phyloP scores from a whole-genome alignment of 1,140 invertebrate genomes.

The Caenorhabditis latens region DNA sequence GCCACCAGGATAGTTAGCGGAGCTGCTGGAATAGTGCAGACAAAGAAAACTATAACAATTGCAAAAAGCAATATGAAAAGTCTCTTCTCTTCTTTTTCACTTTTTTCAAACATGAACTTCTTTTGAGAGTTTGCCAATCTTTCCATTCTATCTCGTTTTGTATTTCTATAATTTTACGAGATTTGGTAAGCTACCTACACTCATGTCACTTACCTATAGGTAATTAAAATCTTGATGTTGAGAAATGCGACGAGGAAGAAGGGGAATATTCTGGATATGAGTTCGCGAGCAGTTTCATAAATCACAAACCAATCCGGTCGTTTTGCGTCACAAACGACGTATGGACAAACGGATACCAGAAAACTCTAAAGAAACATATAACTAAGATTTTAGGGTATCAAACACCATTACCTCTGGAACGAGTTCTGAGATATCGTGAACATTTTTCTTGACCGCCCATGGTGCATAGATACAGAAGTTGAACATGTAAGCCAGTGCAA shows the following conservation, averaged over 20 bases:
- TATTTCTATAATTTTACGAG: slow-evolving; percentile 69
- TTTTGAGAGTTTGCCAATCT: slow-evolving; percentile 73
- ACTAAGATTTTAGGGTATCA: no score
- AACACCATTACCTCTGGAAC: slow-evolving; percentile 63
- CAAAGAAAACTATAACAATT: slow-evolving; percentile 76
- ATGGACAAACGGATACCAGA: slow-evolving; percentile 51
- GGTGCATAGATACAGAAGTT: slow-evolving; percentile 77
- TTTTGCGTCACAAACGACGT: slow-evolving; percentile 59
- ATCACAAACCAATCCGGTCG: slow-evolving; percentile 69
- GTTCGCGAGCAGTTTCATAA: slow-evolving; percentile 75
- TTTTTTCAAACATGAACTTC: slow-evolving; percentile 69
- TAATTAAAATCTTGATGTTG: slow-evolving; percentile 74
- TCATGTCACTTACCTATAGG: slow-evolving; percentile 71
- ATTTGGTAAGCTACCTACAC: no score
- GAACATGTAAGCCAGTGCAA: slow-evolving; percentile 72
- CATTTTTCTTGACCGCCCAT: slow-evolving; percentile 75
- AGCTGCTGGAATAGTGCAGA: slow-evolving; percentile 77
- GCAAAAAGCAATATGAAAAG: slow-evolving; percentile 76
- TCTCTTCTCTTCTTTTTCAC: slow-evolving; percentile 77
- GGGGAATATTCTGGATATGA: slow-evolving; percentile 75
- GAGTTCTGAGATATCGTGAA: slow-evolving; percentile 64
- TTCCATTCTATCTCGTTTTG: slow-evolving; percentile 73
- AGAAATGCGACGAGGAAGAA: slow-evolving; percentile 77
- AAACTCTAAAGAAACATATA: slow-evolving; percentile 17
- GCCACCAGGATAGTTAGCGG: slow-evolving; percentile 76